Percentiles rank a stretch among this genome's conserved stretches.
These are phyloP conservation scores for Luperina nickerlii DNA, from an alignment of 2,888 invertebrate species.

Conservation along the genomic window DNA sequence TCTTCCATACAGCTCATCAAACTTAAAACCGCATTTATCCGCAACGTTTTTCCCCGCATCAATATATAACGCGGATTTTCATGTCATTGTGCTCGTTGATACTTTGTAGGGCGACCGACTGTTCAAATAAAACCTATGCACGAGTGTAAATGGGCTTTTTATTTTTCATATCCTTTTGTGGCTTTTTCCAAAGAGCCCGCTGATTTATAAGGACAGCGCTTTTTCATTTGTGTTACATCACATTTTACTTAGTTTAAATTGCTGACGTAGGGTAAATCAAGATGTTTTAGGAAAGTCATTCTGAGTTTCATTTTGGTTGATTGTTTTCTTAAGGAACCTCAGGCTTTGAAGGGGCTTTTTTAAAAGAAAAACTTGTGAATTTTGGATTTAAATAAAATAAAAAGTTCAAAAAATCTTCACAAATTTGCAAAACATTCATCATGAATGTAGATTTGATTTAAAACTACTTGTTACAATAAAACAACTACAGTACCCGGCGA, in stretches of 20 bases:
- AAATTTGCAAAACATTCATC: background rate
- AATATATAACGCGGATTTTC: constrained; percentile 49
- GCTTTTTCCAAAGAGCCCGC: constrained; percentile 32
- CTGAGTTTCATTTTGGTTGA: constrained; percentile 23
- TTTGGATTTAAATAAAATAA: background rate
- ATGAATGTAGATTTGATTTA: background rate
- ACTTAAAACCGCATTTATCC: constrained; percentile 18
- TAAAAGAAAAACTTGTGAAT: background rate
- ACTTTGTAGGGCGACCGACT: constrained; percentile 26
- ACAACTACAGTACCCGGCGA: background rate
- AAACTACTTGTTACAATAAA: background rate
- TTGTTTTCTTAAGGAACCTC: constrained; percentile 6
- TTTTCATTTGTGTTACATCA: constrained; percentile 48
- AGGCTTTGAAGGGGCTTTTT: background rate
- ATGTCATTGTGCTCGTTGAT: constrained; percentile 45
- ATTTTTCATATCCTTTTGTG: constrained; percentile 60
- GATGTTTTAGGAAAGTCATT: constrained; percentile 27
- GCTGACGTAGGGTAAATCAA: constrained; percentile 29
- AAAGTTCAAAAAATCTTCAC: background rate
- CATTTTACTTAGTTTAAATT: constrained; percentile 54
- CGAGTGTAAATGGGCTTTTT: constrained; percentile 60
- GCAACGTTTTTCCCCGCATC: constrained; percentile 30
- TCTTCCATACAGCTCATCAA: constrained; percentile 12
- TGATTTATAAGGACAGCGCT: constrained; percentile 56
- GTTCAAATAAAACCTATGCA: constrained; percentile 62